phyloP scores from a whole-genome alignment of 2,113 vertebrate genomes.

The Struthidea cinerea region DNA sequence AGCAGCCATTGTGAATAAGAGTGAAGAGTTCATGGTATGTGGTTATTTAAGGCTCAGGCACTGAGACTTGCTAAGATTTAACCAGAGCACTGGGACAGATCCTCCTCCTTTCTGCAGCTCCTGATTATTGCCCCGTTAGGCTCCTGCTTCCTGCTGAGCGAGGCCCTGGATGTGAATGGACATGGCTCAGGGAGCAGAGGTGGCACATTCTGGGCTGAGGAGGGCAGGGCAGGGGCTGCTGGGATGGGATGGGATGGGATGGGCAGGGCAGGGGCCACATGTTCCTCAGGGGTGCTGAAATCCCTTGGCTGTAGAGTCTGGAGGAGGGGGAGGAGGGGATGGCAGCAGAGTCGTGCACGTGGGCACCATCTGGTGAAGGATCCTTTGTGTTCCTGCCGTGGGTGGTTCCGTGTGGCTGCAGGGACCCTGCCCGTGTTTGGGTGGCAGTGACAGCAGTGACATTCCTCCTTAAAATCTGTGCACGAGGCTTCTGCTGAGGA shows the following conservation, averaged over 20 bases:
- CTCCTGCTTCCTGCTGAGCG: background rate
- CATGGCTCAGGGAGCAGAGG: rapidly evolving
- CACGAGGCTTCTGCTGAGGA: rapidly evolving
- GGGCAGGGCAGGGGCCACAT: rapidly evolving
- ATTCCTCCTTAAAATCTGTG: background rate
- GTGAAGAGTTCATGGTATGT: background rate
- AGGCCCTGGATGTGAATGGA: rapidly evolving
- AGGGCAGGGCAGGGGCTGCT: background rate
- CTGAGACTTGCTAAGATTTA: background rate
- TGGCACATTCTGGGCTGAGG: background rate
- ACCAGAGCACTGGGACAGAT: background rate
- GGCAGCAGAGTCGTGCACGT: rapidly evolving
- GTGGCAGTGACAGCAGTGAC: background rate
- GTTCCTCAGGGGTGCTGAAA: rapidly evolving
- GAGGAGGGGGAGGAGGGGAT: background rate
- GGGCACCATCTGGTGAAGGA: rapidly evolving
- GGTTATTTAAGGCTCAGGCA: background rate
- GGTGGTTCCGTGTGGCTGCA: background rate
- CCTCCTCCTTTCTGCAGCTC: background rate
- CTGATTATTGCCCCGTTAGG: rapidly evolving
- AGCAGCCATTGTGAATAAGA: background rate
- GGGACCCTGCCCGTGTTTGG: background rate
- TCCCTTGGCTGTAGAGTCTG: background rate
- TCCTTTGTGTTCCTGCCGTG: background rate
- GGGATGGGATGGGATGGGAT: rapidly evolving